Base-by-base conservation (phyloP, 2,113 vertebrate genomes). In the Chionomys nivalis region DNA sequence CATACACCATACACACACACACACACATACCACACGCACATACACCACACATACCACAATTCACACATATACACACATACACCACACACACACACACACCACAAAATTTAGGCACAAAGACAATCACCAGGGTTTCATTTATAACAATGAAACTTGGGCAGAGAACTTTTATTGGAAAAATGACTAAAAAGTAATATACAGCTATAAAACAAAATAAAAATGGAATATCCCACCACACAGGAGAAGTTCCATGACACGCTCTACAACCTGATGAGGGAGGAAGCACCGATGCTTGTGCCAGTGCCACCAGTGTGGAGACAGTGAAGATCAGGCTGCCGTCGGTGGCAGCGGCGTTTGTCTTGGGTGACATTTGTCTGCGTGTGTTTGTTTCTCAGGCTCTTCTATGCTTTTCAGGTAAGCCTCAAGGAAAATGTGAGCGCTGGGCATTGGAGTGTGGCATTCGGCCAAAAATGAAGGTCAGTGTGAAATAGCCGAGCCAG, bases 401-500 rank as follows among this genome's bases (percentile, higher is more conserved):
- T 93, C 72, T 92, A 86, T 86, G 26, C 36, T 68, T 94, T 91
- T 72, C 91, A 92, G 86, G 90, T 79, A 82, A 68, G 89, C 77
- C 76, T 88, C 39, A n/a, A 87, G 72, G 85, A 97, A 47, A 94
- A 96, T 86, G 87, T 93, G 93, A 87, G 86, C 58, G 94, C 95
- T 94, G 94, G 44, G 23, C 85, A 94, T 96, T 75, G 19, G 21
- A 93, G 47, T 36, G 52, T 87, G 61, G 82, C 55, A 31, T 68
- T 68, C 42, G 0, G 11, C n/a, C 90, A 96, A 92, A 75, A 73
- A 72, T 47, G 10, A 83, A 91, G 73, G 73, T 91, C 87, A 31
- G 73, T 55, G 33, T 91, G 78, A 91, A 87, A 44, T 49, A 91
- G 49, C 89, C 58, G 47, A 82, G 93, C 89, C 93, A 95, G 81